Base-by-base conservation (phyloP, 2,888 invertebrate genomes). In the Mechanitis messenoides region DNA sequence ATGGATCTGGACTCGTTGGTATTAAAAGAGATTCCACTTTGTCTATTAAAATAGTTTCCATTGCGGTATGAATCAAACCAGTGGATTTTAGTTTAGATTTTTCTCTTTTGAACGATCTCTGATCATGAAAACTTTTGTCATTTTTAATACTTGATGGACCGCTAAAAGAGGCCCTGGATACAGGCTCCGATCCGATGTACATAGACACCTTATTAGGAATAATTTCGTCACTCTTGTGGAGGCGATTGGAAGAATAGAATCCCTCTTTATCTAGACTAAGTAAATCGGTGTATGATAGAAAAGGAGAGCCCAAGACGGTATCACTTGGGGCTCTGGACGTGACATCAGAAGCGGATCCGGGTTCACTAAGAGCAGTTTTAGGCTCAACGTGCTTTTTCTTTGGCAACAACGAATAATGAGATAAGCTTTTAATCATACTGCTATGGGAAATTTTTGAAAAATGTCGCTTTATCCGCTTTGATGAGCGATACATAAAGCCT, bases 31-130 rank as follows among this genome's bases (percentile, higher is more conserved):
- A 80, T 57, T 88, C 90, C 1, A 92, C 90, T 78, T 86, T 91
- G 67, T 92, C 92, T 66, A 91, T 85, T 9, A 92, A 80, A 62
- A 92, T 92, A 53, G 91, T 91, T 73, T 91, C 90, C 83, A 92
- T 89, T 33, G 92, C 92, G 31, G 91, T 91, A 59, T 90, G 89
- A 54, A 92, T 72, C 55, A 92, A 69, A 7, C 91, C 85, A 1
- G 82, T 77, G 0, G 85, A 76, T 68, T 86, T 88, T 1, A 84
- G 70, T 33, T 75, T 68, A 45, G 74, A 66, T 68, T 78, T 83
- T 45, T 79, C 82, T 70, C 74, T 82, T 66, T 73, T 78, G 50
- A 69, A 68, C 3, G 68, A 68, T 56, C 73, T 78, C 56, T 77
- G 78, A 50, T 80, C 81, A 58, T 75, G 71, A 56, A 68, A 67